Evolutionary conservation across 2,113 vertebrate genomes (phyloP).

Genomic region (Lanius collurio): DNA sequence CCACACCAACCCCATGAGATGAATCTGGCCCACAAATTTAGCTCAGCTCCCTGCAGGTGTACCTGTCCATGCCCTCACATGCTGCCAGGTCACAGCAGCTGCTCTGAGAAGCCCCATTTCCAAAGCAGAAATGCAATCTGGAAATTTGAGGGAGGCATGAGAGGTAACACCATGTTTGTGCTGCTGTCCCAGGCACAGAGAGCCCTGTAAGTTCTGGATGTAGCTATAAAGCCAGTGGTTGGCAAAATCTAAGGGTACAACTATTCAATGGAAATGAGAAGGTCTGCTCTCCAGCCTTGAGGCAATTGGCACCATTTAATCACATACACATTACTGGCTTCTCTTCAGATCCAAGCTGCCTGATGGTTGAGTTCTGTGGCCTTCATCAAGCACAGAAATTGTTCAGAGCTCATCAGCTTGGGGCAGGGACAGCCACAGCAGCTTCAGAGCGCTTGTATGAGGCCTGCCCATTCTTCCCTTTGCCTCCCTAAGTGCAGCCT

Average conservation of each 20-base stretch:
- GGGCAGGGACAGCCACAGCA: not conserved
- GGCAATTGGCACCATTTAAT: not conserved
- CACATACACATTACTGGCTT: not conserved
- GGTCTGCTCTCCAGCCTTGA: not conserved
- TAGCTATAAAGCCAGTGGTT: not conserved
- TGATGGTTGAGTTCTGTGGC: not conserved
- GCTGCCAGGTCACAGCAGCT: not conserved
- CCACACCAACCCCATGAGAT: accelerated
- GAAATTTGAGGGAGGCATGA: not conserved
- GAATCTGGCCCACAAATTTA: not conserved
- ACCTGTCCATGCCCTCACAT: not conserved
- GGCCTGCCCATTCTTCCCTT: not conserved
- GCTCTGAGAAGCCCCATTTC: not conserved
- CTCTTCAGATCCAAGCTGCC: not conserved
- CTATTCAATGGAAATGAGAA: not conserved
- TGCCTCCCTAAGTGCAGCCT: not conserved
- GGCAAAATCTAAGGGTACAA: not conserved
- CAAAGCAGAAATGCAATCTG: not conserved
- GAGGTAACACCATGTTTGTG: accelerated
- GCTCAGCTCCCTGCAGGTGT: not conserved
- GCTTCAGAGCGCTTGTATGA: not conserved
- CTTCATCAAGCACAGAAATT: not conserved
- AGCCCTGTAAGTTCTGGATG: not conserved
- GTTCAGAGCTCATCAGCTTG: not conserved
- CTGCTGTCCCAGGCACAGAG: not conserved